Conservation (phyloP, 2,113 vertebrate genomes). For the Macrotus californicus region DNA sequence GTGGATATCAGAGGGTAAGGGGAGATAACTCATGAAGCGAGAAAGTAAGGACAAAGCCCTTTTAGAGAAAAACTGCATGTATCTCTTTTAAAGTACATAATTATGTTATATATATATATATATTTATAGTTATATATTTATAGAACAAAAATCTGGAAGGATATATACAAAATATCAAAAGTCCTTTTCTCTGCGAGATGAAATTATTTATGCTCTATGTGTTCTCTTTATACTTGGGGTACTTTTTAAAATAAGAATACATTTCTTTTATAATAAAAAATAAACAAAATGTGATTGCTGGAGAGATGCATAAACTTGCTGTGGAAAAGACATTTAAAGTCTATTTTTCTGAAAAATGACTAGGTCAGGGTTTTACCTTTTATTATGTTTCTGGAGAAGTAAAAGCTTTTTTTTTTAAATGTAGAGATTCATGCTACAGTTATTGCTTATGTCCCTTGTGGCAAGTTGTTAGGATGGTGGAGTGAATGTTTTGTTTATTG, state of each 20-base stretch:
- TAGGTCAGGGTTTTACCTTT: neutral
- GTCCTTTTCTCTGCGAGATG: neutral
- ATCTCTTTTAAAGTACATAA: neutral
- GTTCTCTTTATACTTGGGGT: constrained; percentile 30
- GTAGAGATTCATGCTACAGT: neutral
- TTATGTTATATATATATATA: neutral
- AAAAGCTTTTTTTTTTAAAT: neutral
- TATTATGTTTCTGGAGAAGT: neutral
- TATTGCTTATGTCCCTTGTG: neutral
- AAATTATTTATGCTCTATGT: neutral
- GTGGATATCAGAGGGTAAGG: neutral
- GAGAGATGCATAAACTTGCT: neutral
- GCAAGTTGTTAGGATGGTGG: neutral
- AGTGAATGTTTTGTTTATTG: neutral
- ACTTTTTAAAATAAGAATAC: constrained; percentile 32
- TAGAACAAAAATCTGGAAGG: neutral
- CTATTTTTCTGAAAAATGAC: neutral
- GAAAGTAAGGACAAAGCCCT: neutral
- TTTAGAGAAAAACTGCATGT: neutral
- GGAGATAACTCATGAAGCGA: neutral
- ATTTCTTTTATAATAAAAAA: constrained; percentile 28
- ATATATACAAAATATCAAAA: neutral
- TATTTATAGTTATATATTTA: neutral
- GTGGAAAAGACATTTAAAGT: constrained; percentile 2
- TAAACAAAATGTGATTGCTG: constrained; percentile 1